Percentiles rank a stretch among this genome's conserved stretches.
These are phyloP conservation scores for Schizaphis graminum DNA, from an alignment of 2,888 invertebrate species.

Conservation along the genomic window DNA sequence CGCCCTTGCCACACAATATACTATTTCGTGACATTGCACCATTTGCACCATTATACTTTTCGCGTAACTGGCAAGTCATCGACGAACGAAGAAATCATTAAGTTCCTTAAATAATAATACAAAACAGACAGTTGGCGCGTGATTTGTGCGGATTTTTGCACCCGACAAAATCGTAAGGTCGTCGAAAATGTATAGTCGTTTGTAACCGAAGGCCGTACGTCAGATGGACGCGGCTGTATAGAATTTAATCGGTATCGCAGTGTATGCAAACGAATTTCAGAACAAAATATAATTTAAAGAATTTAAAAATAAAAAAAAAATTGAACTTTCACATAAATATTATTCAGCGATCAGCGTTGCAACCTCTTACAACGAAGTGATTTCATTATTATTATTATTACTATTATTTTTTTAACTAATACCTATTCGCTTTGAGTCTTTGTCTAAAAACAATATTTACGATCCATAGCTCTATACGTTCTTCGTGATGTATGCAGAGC, in stretches of 20 bases:
- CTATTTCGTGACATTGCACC: neutral
- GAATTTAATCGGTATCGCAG: neutral
- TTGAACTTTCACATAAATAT: neutral
- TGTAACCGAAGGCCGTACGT: neutral
- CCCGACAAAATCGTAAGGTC: neutral
- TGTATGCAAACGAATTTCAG: neutral
- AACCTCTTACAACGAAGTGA: neutral
- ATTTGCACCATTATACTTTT: neutral
- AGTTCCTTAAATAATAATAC: neutral
- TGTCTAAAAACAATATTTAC: neutral
- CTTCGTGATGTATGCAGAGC: neutral
- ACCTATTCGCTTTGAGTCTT: neutral
- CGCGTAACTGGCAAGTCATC: neutral
- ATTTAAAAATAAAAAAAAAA: neutral
- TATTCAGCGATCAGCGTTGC: neutral
- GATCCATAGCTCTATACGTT: neutral
- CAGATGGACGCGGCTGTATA: neutral
- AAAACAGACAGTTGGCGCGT: neutral
- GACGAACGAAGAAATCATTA: neutral
- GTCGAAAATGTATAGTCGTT: neutral
- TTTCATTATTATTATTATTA: neutral
- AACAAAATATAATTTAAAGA: neutral
- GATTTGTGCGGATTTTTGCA: neutral
- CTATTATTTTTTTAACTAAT: neutral
- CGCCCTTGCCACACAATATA: too few species aligned